Evolutionary conservation across 92 coral and sea anemone genomes (phyloP), one percentile per base, ranked within the genome.

Genomic region (Ricordea florida): DNA sequence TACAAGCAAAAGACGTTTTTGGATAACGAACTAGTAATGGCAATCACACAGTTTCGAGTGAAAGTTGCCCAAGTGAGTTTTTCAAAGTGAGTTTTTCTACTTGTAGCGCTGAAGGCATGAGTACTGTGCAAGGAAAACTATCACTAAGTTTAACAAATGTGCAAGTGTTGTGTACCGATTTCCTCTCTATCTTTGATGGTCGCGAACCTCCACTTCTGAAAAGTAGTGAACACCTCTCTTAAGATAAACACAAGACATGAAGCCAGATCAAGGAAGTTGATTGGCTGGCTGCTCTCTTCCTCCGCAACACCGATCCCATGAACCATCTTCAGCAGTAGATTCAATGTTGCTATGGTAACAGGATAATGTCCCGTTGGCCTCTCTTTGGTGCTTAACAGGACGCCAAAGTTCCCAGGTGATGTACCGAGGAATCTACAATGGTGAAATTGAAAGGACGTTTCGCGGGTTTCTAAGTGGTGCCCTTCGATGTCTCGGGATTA

Each of bases 161-260:
- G 53, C 1, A 23, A 23, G 1, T 9, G 49, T 9, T 63, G 32
- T 79, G 33, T 56, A 96, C 99, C 99, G 74, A 96, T 92, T 62
- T 86, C 87, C 62, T 96, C 97, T 89, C 89, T 81, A 30, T 96
- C 94, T 56, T 77, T 87, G 0, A 83, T 49, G 18, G 58, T 83
- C 2, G 83, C 80, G 63, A 85, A 96, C 51, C 93, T 84, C 99
- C 99, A 96, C 62, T 92, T 96, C 74, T 92, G 90, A 72, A 92
- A 96, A 10, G 91, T 93, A 42, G 89, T 92, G 42, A 96, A 96
- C 5, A 91, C 90, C 52, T 96, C 99, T 27, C 97, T 69, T 42
- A 93, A 67, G 16, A 92, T 86, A 72, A 91, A 94, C 47, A 94
- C 91, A 57, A 88, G 69, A 58, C 98, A 89, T 0, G 97, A 94